Percentiles rank a stretch among this genome's conserved stretches.
Evolutionary conservation across 2,797 vertebrate genomes (phyloP).

Genomic region (Ciconia nigra): DNA sequence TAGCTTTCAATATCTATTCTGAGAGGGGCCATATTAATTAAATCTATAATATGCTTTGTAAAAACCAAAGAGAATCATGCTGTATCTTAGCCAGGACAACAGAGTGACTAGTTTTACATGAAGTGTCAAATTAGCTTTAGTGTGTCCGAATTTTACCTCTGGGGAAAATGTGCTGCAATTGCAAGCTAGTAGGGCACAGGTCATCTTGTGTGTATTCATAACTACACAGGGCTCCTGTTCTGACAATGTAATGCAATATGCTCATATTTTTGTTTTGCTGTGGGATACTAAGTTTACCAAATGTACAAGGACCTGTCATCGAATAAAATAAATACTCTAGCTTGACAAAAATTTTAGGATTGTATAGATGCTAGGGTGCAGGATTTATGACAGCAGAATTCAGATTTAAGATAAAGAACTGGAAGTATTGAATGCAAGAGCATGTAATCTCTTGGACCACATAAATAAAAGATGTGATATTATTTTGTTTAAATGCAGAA

Average conservation of each 20-base stretch:
- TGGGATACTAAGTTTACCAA: neutral
- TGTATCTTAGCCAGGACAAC: neutral
- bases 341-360: neutral
- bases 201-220: neutral
- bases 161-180: conserved; percentile 21
- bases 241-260: neutral
- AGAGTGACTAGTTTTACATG: conserved; percentile 14
- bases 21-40: neutral
- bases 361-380: neutral
- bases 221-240: neutral
- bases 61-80: neutral
- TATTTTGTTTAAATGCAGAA: neutral
- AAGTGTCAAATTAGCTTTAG: conserved; percentile 39
- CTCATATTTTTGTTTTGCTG: neutral
- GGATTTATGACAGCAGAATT: neutral
- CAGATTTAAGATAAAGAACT: neutral
- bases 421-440: neutral
- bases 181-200: conserved; percentile 29
- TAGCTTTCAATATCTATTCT: neutral
- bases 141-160: conserved; percentile 18
- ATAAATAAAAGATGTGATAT: neutral
- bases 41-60: neutral
- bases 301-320: neutral
- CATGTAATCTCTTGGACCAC: neutral
- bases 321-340: neutral